Evolutionary conservation across 2,888 invertebrate species (phyloP).

Genomic region (Amphiduros pacificus): DNA sequence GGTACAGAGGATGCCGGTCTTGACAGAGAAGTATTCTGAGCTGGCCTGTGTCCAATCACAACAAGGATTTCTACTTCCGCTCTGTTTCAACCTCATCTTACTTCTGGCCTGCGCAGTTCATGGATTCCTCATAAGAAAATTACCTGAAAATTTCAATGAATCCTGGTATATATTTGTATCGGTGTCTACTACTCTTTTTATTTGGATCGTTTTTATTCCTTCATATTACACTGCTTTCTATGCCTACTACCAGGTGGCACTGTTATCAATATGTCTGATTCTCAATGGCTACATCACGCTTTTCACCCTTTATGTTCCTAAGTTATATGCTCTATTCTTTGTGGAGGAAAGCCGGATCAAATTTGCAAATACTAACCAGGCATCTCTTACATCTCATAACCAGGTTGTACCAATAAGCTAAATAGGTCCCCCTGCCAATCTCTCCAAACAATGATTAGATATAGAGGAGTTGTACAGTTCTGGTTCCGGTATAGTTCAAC

Average conservation of each 20-base stretch:
- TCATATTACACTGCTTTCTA: constrained; percentile 25
- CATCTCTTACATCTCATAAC: too few species aligned
- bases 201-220: constrained; percentile 28
- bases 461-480: too few species aligned
- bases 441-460: too few species aligned
- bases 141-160: constrained; percentile 32
- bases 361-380: too few species aligned
- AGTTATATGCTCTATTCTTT: constrained; percentile 6
- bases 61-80: constrained; percentile 35
- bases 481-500: too few species aligned
- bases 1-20: constrained; percentile 3
- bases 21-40: constrained; percentile 38
- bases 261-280: constrained; percentile 1
- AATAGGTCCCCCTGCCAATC: too few species aligned
- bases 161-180: constrained; percentile 31
- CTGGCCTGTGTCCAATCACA: constrained; percentile 37
- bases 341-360: background rate
- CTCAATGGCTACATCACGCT: constrained; percentile 4
- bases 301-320: background rate
- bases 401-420: too few species aligned
- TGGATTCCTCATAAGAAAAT: constrained; percentile 25
- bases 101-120: constrained; percentile 22
- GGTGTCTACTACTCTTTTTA: constrained; percentile 25
- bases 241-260: constrained; percentile 19
- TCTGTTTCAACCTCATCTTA: constrained; percentile 29